A percentile compares a stretch with the other conserved stretches of the same genome.
Conservation (phyloP, 2,888 invertebrate species). For the Eucera pruinosa region DNA sequence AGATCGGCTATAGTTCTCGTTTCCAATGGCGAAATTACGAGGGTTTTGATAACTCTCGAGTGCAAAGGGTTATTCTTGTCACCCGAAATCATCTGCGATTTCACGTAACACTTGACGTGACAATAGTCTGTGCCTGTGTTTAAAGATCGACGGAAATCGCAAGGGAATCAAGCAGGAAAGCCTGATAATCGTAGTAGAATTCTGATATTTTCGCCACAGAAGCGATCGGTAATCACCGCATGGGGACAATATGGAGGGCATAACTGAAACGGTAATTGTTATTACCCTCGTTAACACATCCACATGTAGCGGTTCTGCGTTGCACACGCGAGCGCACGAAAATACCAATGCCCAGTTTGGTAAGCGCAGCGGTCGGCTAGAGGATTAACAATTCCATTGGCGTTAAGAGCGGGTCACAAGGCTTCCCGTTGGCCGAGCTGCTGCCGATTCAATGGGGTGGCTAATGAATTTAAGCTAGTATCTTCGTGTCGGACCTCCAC, state of each 20-base stretch:
- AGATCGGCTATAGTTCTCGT: no score
- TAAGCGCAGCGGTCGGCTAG: constrained; percentile 16
- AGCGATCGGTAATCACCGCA: constrained; percentile 49
- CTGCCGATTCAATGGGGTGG: constrained; percentile 68
- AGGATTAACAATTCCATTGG: constrained; percentile 74
- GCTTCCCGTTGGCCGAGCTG: constrained; percentile 29
- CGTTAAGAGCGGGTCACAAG: constrained; percentile 58
- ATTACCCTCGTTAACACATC: constrained; percentile 71
- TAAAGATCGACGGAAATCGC: neutral
- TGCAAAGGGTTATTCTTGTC: no score
- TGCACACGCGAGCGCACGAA: neutral
- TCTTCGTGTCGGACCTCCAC: constrained; percentile 56
- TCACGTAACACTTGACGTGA: no score
- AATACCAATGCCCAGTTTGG: constrained; percentile 23
- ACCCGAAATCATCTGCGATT: no score
- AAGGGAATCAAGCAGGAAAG: neutral
- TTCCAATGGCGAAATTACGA: no score
- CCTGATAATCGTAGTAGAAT: constrained; percentile 15
- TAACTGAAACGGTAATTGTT: constrained; percentile 74
- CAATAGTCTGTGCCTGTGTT: no score
- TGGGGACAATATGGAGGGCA: constrained; percentile 58
- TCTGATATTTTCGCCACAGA: constrained; percentile 49
- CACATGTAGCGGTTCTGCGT: constrained; percentile 5
- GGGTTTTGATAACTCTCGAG: no score
- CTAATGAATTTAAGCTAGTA: constrained; percentile 76